A percentile compares a stretch with the other conserved stretches of the same genome.
These are phyloP conservation scores for Mongoloraphidia duomilia DNA, from an alignment of 2,888 invertebrate genomes.

Conservation along the genomic window DNA sequence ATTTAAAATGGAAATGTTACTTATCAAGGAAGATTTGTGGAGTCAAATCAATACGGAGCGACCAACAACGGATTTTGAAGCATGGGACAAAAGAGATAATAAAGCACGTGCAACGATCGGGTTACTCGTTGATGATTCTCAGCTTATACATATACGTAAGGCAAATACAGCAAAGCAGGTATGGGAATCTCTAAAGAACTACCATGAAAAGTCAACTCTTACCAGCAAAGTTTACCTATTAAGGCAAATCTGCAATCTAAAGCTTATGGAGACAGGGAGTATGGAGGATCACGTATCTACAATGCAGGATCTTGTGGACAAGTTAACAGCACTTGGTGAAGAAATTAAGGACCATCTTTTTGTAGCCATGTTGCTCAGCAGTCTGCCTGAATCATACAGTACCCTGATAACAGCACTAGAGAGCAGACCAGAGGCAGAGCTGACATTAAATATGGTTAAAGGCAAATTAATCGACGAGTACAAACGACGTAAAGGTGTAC, in stretches of 20 bases:
- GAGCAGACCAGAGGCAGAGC: conserved; percentile 12
- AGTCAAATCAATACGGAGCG: conserved; percentile 7
- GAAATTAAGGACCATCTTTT: conserved; percentile 10
- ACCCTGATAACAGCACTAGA: conserved; percentile 15
- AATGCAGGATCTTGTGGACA: conserved; percentile 13
- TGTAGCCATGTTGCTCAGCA: conserved; percentile 15
- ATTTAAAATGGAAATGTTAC: conserved; percentile 11
- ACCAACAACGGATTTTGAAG: conserved; percentile 1
- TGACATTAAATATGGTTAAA: conserved; percentile 12
- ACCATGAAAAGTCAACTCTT: conserved; percentile 10
- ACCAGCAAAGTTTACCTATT: conserved; percentile 9
- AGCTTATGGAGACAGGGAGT: conserved; percentile 5
- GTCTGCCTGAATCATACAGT: no score
- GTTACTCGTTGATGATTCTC: conserved; percentile 9
- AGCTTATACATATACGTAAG: conserved; percentile 5
- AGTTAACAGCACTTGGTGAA: conserved; percentile 11
- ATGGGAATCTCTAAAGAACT: conserved; percentile 6
- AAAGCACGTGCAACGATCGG: conserved; percentile 8
- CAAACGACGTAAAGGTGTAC: no score
- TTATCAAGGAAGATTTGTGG: conserved; percentile 14
- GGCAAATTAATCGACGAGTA: no score
- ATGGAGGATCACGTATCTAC: conserved; percentile 14
- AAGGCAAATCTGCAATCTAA: conserved; percentile 9
- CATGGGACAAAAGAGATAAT: conserved; percentile 11
- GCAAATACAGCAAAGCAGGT: conserved; percentile 6